Evolutionary conservation across 2,888 invertebrate genomes (phyloP), one percentile per base, ranked within the genome.

Genomic region (Plagiodera versicolora): DNA sequence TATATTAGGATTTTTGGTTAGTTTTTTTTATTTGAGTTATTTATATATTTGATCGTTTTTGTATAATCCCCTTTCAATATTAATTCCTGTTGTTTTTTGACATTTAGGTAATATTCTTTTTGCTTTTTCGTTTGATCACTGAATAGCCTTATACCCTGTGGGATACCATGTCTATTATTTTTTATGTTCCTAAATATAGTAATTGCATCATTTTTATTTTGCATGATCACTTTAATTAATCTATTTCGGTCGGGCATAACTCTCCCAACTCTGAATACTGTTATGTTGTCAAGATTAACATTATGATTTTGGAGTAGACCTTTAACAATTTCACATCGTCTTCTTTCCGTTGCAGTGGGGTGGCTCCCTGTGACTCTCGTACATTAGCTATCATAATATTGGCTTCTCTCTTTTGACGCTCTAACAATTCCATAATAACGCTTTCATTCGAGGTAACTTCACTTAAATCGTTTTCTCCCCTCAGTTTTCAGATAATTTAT

Each of bases 381-480:
- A 24, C 49, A 28, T 49, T 49, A n/a, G 49, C 49, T 14, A 49
- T 24, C 49, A 24, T 28, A n/a, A 49, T 49, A 24, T 49, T 24
- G 1, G 49, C n/a, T 14, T 49, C 49, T 24, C 14, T 8, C n/a
- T 24, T 49, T 14, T 45, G 45, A 6, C 45, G 16, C 16, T 45
- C 16, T 45, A 45, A 17, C 5, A 45, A 2, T 45, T 45, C 45
- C 16, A 50, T 50, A 50, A 48, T 48, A 14, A 50, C 16, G 18
- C 11, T 30, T 32, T 50, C 50, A 30, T 14, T 32, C 16, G 50
- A 16, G 9, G 14, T 30, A 10, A 14, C 14, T 32, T 9, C 50
- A 18, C 16, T 30, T 30, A 4, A 8, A 9, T 32, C 50, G 1
- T 6, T 50, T 16, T 44, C 11, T 11, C 5, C 5, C 16, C 11